Percentiles rank a stretch among this genome's conserved stretches.
These are phyloP conservation scores for Narcine bancroftii DNA, from an alignment of 2,113 vertebrate genomes.

Conservation along the genomic window DNA sequence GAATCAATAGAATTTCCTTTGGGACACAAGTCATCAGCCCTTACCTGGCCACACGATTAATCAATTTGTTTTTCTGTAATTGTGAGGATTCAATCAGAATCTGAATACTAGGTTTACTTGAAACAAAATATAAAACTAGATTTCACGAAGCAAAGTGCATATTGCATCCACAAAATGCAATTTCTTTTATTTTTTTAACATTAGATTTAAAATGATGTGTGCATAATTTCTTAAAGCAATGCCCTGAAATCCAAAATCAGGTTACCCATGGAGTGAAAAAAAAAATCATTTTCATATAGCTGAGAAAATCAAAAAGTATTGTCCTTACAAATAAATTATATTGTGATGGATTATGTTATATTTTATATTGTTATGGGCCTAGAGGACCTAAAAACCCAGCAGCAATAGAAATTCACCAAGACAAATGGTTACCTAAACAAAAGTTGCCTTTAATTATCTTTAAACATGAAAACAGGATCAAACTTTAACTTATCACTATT, in stretches of 20 bases:
- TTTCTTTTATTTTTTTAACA: not conserved
- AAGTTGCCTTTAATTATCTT: too few relatives aligned
- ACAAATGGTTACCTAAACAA: too few relatives aligned
- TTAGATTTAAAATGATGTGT: not conserved
- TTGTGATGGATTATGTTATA: too few relatives aligned
- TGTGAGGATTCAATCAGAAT: constrained; percentile 14
- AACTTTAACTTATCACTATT: too few relatives aligned
- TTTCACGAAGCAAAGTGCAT: not conserved
- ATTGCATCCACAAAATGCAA: too few relatives aligned
- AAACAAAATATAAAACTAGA: not conserved
- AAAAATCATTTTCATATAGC: not conserved
- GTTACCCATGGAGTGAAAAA: not conserved
- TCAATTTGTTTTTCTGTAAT: constrained; percentile 19
- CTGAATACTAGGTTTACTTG: not conserved
- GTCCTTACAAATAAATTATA: too few relatives aligned
- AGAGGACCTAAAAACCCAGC: too few relatives aligned
- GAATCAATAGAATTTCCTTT: constrained; percentile 22
- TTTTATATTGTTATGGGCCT: too few relatives aligned
- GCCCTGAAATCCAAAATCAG: not conserved
- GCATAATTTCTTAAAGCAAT: not conserved
- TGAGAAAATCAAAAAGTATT: not conserved
- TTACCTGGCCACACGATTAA: not conserved
- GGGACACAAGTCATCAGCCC: not conserved
- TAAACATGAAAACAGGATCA: too few relatives aligned
- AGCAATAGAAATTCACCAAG: too few relatives aligned